Evolutionary conservation across 1,140 invertebrate genomes (phyloP), one percentile per base, ranked within the genome.

Genomic region (Philaenus spumarius): DNA sequence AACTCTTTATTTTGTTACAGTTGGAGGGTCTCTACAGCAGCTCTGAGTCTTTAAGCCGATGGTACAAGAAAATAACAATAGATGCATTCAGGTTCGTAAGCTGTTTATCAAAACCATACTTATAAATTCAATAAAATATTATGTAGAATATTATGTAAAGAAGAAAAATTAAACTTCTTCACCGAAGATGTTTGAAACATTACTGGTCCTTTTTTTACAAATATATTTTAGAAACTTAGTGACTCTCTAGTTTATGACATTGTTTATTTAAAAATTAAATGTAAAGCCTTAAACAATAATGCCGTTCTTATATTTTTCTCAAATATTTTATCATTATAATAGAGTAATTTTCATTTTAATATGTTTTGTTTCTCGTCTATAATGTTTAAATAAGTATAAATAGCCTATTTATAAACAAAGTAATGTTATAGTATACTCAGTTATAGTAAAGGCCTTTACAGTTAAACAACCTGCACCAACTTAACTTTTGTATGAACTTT

Each of bases 1-100:
- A n/a, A n/a, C n/a, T 17, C 14, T 48, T 45, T 62, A 40, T 61
- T 66, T 52, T 62, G 37, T 66, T 82, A 77, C 71, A 94, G 89
- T 80, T 94, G 56, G 88, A 93, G 67, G 80, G 82, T 40, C 83
- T 90, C 15, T 93, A 90, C 66, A 82, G 82, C 14, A 86, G 81
- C 65, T 89, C 87, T 1, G 78, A 82, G 20, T 72, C 82, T 43
- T 72, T 93, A 1, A 84, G 79, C 47, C 85, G 85, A 64, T 93
- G 87, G 87, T 93, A 88, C 71, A 89, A 87, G 66, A 85, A 85
- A 63, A 83, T 93, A 51, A 81, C 86, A 54, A 92, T 94, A 55
- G 91, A 94, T 71, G 85, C 86, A 46, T 93, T 93, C 72, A 90
- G 78, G 80, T 82, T 76, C 66, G 67, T 64, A 46, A 47, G 14